These are phyloP conservation scores for Ramazzottius varieornatus DNA, from an alignment of 2,888 invertebrate species.

Conservation along the genomic window DNA sequence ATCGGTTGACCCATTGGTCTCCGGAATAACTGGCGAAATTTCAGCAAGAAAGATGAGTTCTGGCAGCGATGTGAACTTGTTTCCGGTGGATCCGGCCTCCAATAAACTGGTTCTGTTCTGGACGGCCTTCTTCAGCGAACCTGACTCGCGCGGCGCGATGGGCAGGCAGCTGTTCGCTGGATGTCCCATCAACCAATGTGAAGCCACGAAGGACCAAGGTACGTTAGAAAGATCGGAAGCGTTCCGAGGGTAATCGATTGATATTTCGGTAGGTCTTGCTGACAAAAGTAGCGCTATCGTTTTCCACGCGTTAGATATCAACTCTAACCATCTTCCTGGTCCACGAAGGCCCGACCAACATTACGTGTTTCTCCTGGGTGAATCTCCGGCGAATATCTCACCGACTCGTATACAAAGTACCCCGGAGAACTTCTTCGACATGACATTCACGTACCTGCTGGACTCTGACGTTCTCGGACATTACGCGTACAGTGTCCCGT, in stretches of 20 bases:
- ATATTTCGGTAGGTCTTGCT: not conserved
- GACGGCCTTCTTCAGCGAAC: not conserved
- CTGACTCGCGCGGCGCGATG: not conserved
- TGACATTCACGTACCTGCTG: not conserved
- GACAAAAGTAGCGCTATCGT: not conserved
- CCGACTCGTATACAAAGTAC: not conserved
- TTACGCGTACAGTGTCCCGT: not conserved
- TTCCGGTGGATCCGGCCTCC: not conserved
- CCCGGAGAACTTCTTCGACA: not conserved
- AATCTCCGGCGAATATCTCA: not conserved
- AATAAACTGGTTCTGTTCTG: not conserved
- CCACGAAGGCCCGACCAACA: not conserved
- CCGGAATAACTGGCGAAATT: too few relatives aligned
- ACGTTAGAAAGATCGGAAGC: not conserved
- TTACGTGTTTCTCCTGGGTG: not conserved
- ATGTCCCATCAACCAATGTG: not conserved
- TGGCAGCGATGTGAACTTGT: not conserved
- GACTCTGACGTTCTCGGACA: not conserved
- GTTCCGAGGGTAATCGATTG: not conserved
- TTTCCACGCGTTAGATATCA: not conserved
- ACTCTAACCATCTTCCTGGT: not conserved
- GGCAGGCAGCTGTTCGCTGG: not conserved
- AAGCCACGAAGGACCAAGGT: not conserved
- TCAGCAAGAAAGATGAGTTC: too few relatives aligned
- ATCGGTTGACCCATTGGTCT: too few relatives aligned